phyloP scores from a whole-genome alignment of 2,797 vertebrate species.

The Thamnophis elegans region DNA sequence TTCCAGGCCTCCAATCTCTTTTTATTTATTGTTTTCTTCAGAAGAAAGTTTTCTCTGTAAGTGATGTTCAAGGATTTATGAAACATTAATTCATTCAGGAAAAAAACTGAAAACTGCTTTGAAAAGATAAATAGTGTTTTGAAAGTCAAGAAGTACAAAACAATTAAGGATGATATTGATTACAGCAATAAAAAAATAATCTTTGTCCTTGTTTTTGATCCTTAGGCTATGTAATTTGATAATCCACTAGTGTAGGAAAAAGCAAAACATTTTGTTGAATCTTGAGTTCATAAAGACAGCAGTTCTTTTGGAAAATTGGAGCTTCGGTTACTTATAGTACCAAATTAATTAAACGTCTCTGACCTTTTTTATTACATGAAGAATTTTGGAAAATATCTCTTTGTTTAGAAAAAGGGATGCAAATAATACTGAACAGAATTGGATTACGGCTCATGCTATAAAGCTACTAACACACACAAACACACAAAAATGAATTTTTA shows the following conservation, averaged over 20 bases:
- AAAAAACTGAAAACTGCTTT: not conserved
- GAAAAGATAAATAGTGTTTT: not conserved
- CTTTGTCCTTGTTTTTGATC: not conserved
- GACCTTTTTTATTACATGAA: not conserved
- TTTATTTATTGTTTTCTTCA: not conserved
- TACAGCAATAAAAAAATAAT: not conserved
- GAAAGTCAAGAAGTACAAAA: not conserved
- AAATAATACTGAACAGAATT: not conserved
- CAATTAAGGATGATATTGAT: not conserved
- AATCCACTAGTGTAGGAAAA: not conserved
- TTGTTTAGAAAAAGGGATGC: not conserved
- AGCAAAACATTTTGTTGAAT: not conserved
- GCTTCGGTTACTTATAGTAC: not conserved
- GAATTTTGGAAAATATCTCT: not conserved
- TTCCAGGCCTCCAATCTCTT: not conserved
- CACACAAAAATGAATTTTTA: not conserved
- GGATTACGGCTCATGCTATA: not conserved
- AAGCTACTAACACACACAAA: not conserved
- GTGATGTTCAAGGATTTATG: not conserved
- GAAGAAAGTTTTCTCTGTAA: not conserved
- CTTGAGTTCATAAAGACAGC: not conserved
- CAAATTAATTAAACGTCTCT: not conserved
- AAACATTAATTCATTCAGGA: not conserved
- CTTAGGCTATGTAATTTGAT: not conserved
- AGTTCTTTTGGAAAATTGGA: not conserved